Conservation (phyloP, 2,888 invertebrate genomes). For the Cylloceria caligata region DNA sequence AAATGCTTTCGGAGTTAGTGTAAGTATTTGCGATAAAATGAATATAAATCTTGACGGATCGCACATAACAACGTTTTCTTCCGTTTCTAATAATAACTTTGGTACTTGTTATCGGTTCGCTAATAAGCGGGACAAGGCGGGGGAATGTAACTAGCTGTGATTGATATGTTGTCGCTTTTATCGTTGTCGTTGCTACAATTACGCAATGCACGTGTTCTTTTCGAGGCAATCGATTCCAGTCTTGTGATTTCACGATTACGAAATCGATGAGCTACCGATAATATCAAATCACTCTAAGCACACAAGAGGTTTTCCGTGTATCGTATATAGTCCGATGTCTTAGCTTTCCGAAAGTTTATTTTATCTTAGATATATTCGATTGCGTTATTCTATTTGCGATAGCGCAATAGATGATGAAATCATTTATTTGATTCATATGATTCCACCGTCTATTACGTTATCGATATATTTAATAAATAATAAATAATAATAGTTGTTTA, state of each 20-base stretch:
- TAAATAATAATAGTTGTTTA: too few species aligned
- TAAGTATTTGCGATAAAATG: background rate
- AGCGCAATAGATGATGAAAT: conserved; percentile 1
- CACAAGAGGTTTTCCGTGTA: background rate
- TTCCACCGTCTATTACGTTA: too few species aligned
- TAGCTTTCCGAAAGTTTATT: background rate
- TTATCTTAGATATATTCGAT: conserved; percentile 8
- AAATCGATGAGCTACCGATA: conserved; percentile 1
- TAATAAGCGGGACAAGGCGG: background rate
- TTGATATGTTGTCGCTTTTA: too few species aligned
- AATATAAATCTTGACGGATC: background rate
- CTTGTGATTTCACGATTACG: background rate
- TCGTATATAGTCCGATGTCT: background rate
- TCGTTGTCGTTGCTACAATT: background rate
- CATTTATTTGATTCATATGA: background rate
- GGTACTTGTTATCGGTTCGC: background rate
- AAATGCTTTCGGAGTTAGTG: background rate
- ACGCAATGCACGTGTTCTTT: conserved; percentile 3
- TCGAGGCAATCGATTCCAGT: background rate
- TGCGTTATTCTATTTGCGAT: conserved; percentile 8
- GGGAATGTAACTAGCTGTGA: background rate
- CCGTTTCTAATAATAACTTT: conserved; percentile 9
- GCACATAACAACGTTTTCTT: background rate
- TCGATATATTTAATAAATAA: too few species aligned
- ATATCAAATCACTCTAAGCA: background rate